Evolutionary conservation across 2,888 invertebrate genomes (phyloP), one percentile per base, ranked within the genome.

Genomic region (Clistopyga incitator): DNA sequence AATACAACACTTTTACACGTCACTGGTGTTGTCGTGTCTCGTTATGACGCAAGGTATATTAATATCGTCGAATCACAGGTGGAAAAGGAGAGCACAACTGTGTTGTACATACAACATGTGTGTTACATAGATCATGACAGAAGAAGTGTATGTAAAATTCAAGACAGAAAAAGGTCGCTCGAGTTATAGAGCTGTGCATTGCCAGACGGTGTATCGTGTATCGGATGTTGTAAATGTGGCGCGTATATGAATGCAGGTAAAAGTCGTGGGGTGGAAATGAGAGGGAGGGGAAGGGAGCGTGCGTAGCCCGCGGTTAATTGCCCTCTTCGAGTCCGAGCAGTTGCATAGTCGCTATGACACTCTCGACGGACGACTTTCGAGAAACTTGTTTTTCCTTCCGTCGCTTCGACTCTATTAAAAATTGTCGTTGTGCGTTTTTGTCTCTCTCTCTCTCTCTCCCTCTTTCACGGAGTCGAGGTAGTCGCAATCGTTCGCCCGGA

Each of bases 351-450:
- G 34, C 54, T 81, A 80, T 78, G 85, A 85, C 85, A 84, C 79
- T 84, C 79, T 52, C 76, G 81, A 72, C 84, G 25, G 67, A 76
- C 75, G 78, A 85, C 77, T 84, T 84, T 85, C 84, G 84, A 77
- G 77, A 84, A 84, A 82, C 76, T 71, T 81, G 61, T 81, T 84
- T 81, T 47, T 18, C 52, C 70, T 54, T 64, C 8, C 50, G 52
- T 56, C 74, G 71, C 79, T 84, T 81, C 77, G 56, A 78, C 77
- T 84, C 68, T 79, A 84, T 84, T 84, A 76, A 75, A 81, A 68
- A 42, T 54, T 52, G 20, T 71, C 61, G 20, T 23, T 42, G 42
- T 23, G 15, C 23, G 8, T n/a, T 2, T 54, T 3, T 18, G 13
- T 18, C 34, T 18, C 38, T 29, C 38, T 10, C 59, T 15, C 47